Conservation (phyloP, 2,888 invertebrate genomes). For the Andrena minutula region DNA sequence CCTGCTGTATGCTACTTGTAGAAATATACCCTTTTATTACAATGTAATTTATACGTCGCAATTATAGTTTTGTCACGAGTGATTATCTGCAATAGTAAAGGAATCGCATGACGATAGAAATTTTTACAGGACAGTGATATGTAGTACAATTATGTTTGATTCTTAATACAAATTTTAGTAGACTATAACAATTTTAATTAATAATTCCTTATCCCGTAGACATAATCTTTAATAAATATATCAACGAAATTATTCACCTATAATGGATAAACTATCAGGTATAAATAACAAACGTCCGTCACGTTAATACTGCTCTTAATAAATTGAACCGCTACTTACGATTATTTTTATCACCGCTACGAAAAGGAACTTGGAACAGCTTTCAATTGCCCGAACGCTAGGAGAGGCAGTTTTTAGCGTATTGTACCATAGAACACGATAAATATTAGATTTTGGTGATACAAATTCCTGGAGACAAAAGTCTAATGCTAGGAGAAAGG, state of each 20-base stretch:
- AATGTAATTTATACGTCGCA: conserved; percentile 41
- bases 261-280: conserved; percentile 43
- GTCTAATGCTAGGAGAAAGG: conserved; percentile 62
- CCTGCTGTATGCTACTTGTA: conserved; percentile 55
- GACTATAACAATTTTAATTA: conserved; percentile 33
- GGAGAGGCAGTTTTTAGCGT: conserved; percentile 46
- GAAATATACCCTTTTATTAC: conserved; percentile 65
- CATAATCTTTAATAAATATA: conserved; percentile 42
- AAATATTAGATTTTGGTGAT: conserved; percentile 30
- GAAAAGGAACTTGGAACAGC: conserved; percentile 59
- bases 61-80: conserved; percentile 24
- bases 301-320: conserved; percentile 32
- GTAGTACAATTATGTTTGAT: conserved; percentile 40
- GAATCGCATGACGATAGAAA: conserved; percentile 33
- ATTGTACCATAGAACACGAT: conserved; percentile 41
- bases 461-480: conserved; percentile 40
- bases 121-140: conserved; percentile 42
- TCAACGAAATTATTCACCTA: conserved; percentile 48
- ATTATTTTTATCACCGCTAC: conserved; percentile 60
- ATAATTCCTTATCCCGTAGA: conserved; percentile 32
- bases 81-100: conserved; percentile 22
- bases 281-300: conserved; percentile 51
- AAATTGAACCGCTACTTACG: conserved; percentile 60
- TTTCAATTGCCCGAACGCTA: conserved; percentile 52
- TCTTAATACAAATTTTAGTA: conserved; percentile 30